Evolutionary conservation across 2,113 vertebrate species (phyloP).

Genomic region (Tringa solitaria): DNA sequence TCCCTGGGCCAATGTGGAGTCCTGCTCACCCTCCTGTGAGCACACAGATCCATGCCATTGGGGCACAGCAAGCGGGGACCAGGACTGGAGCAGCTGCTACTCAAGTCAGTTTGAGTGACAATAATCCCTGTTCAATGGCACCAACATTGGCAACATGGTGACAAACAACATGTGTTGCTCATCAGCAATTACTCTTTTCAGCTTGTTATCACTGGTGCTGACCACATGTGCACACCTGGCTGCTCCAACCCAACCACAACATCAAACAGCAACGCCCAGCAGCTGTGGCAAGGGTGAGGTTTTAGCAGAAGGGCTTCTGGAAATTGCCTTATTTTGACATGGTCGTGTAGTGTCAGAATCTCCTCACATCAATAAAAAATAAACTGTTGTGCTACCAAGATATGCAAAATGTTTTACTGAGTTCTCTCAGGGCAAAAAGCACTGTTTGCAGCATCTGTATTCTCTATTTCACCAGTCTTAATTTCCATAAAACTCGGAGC

Average conservation of each 20-base stretch:
- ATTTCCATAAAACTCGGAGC: neutral
- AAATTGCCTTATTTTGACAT: neutral
- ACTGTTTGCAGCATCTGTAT: neutral
- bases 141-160: neutral
- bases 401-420: neutral
- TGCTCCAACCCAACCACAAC: neutral
- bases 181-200: neutral
- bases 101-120: too few species aligned
- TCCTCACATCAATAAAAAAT: neutral
- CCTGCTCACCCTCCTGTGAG: neutral
- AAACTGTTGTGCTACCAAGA: neutral
- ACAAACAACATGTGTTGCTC: neutral
- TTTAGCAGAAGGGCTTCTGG: neutral
- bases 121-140: neutral
- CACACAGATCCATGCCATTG: neutral
- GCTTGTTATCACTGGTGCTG: too few species aligned
- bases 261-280: neutral
- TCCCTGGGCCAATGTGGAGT: fast-evolving
- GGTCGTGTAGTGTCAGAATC: too few species aligned
- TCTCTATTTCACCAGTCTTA: neutral
- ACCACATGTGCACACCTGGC: neutral
- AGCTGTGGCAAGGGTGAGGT: fast-evolving
- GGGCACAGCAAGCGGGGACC: fast-evolving
- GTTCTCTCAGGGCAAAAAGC: neutral
- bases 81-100: fast-evolving